These are phyloP conservation scores for Trilocha varians DNA, from an alignment of 2,888 invertebrate genomes.

Conservation along the genomic window DNA sequence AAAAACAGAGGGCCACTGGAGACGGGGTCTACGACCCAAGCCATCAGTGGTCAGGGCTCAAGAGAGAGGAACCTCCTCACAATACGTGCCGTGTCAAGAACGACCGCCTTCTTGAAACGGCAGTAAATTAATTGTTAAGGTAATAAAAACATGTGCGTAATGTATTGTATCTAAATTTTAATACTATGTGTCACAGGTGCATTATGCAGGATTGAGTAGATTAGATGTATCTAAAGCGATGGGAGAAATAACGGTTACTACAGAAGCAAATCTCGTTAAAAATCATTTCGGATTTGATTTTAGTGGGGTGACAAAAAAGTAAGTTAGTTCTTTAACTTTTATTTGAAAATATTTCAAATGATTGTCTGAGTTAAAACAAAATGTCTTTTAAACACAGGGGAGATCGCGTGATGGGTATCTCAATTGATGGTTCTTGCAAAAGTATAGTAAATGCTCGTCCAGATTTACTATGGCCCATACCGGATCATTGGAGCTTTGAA, in stretches of 20 bases:
- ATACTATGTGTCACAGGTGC: constrained; percentile 16
- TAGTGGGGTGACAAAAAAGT: constrained; percentile 32
- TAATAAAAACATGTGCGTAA: too few species aligned
- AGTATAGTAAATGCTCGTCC: constrained; percentile 61
- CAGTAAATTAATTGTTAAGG: too few species aligned
- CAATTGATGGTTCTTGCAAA: constrained; percentile 61
- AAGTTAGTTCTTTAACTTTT: neutral
- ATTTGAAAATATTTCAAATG: neutral
- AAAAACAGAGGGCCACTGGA: too few species aligned
- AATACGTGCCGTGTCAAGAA: too few species aligned
- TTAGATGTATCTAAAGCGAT: constrained; percentile 18
- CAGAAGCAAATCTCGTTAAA: neutral
- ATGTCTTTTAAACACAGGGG: constrained; percentile 33
- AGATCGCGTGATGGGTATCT: constrained; percentile 75
- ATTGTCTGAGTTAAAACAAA: neutral
- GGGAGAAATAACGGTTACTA: constrained; percentile 12
- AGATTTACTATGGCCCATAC: too few species aligned
- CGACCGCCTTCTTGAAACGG: too few species aligned
- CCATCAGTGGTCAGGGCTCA: too few species aligned
- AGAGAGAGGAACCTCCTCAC: too few species aligned
- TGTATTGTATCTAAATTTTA: too few species aligned
- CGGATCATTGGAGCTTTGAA: too few species aligned
- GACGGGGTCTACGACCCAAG: too few species aligned
- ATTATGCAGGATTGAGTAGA: constrained; percentile 22
- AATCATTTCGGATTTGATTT: constrained; percentile 30